phyloP scores from a whole-genome alignment of 2,888 invertebrate species.

The Marasmarcha lunaedactyla region DNA sequence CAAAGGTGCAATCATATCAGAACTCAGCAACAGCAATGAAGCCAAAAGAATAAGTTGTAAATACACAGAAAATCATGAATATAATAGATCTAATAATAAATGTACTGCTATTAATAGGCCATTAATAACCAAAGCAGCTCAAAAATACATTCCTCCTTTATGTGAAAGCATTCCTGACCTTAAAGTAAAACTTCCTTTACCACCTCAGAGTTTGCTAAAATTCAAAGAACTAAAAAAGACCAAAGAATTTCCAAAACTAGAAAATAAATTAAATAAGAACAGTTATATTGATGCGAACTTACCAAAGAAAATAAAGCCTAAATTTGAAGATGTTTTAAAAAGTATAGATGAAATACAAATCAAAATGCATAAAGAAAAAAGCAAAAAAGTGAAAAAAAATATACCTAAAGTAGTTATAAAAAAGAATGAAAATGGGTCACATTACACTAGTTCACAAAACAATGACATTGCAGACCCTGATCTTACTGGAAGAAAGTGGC shows the following conservation, averaged over 20 bases:
- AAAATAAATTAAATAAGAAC: constrained; percentile 20
- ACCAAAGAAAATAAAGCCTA: constrained; percentile 53
- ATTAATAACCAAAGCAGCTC: constrained; percentile 59
- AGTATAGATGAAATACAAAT: constrained; percentile 61
- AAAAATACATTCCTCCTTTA: constrained; percentile 63
- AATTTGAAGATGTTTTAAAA: constrained; percentile 65
- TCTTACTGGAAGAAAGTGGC: constrained; percentile 62
- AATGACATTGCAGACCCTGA: constrained; percentile 47
- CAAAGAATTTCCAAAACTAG: constrained; percentile 41
- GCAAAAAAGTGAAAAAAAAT: constrained; percentile 39
- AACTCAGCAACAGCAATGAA: constrained; percentile 34
- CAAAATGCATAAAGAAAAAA: constrained; percentile 49
- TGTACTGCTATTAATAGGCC: constrained; percentile 33
- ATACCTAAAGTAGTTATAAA: constrained; percentile 65
- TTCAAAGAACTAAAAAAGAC: constrained; percentile 50
- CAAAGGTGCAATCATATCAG: constrained; percentile 44
- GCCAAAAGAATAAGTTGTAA: constrained; percentile 33
- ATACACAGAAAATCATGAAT: constrained; percentile 43
- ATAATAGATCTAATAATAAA: constrained; percentile 27
- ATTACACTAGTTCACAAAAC: constrained; percentile 49
- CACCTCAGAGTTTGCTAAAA: constrained; percentile 49
- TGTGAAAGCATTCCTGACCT: constrained; percentile 46
- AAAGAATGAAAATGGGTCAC: constrained; percentile 55
- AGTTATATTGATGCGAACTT: constrained; percentile 22
- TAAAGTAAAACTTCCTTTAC: constrained; percentile 55